phyloP scores from a whole-genome alignment of 2,888 invertebrate genomes.

The Conchocele bisecta region DNA sequence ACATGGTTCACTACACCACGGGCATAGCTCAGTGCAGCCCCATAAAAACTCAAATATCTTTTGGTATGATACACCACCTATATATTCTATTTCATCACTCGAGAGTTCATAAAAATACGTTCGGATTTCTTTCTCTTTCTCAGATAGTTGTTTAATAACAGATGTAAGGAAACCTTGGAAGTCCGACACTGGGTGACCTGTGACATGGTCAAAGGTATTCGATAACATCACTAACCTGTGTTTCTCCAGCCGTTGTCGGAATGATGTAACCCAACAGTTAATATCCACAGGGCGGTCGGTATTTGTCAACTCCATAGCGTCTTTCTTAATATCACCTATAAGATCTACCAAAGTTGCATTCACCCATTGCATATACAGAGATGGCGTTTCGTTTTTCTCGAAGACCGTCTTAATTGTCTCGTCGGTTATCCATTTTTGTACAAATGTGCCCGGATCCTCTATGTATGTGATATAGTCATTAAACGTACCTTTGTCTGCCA shows the following conservation, averaged over 20 bases:
- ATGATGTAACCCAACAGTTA: neutral
- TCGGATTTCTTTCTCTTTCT: neutral
- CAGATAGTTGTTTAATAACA: neutral
- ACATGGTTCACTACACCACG: slow-evolving; percentile 4
- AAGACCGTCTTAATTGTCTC: neutral
- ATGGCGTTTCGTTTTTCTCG: neutral
- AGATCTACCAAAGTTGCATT: too few relatives aligned
- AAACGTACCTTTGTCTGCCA: neutral
- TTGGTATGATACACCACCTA: neutral
- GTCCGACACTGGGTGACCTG: neutral
- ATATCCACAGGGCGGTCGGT: neutral
- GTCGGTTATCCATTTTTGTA: neutral
- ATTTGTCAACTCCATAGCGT: neutral
- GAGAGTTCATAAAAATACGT: neutral
- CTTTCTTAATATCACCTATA: neutral
- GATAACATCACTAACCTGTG: neutral
- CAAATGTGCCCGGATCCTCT: neutral
- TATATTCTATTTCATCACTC: neutral
- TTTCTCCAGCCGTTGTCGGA: neutral
- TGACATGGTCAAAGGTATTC: neutral
- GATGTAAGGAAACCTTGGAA: neutral
- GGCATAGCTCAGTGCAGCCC: slow-evolving; percentile 6
- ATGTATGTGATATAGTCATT: neutral
- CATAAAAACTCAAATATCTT: neutral
- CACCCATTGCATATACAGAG: neutral